Evolutionary conservation across 2,888 invertebrate genomes (phyloP).

Genomic region (Galeopsomyia nigrocyanea): DNA sequence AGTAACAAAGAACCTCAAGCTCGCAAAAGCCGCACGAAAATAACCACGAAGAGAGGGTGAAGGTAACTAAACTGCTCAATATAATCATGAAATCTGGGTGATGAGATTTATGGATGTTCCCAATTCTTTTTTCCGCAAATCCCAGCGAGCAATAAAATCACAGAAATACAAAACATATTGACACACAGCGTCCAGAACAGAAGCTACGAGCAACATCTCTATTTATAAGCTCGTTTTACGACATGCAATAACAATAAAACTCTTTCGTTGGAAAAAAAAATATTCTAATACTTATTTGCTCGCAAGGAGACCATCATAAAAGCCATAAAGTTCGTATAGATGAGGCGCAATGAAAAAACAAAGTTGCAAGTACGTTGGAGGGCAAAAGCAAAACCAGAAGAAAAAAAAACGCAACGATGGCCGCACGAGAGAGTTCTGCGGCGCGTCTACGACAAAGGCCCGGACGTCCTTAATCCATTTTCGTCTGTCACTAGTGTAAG

Average conservation of each 20-base stretch:
- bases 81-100: too few species aligned
- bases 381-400: not conserved
- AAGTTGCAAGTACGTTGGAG: not conserved
- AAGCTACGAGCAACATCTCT: too few species aligned
- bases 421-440: not conserved
- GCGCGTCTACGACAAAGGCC: constrained; percentile 34
- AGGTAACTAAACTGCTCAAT: too few species aligned
- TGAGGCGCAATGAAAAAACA: constrained; percentile 12
- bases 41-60: too few species aligned
- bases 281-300: not conserved
- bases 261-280: constrained; percentile 6
- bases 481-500: constrained; percentile 52
- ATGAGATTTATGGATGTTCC: too few species aligned
- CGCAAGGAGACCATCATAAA: constrained; percentile 13
- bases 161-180: too few species aligned
- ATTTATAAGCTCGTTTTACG: too few species aligned
- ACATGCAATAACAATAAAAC: not conserved
- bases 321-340: constrained; percentile 13
- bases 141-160: too few species aligned
- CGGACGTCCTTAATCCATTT: constrained; percentile 55
- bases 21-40: too few species aligned
- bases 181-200: too few species aligned
- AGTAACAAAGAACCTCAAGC: too few species aligned
- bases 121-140: too few species aligned
- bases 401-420: constrained; percentile 14